phyloP scores from a whole-genome alignment of 2,888 invertebrate genomes.

The Selenia dentaria region DNA sequence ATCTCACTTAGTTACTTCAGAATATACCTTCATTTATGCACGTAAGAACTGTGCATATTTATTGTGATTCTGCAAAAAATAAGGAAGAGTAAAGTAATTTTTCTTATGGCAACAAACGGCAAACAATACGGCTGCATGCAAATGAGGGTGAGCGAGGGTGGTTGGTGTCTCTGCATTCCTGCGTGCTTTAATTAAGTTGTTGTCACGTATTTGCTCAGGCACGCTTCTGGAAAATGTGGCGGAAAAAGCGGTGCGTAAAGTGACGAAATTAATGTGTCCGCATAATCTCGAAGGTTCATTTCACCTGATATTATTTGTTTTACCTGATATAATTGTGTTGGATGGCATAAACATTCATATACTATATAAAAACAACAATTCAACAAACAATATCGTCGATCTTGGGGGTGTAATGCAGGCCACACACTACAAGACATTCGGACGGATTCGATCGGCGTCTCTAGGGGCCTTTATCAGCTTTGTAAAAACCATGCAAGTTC shows the following conservation, averaged over 20 bases:
- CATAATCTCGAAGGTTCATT: too few relatives aligned
- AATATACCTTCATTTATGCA: neutral
- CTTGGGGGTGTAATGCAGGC: too few relatives aligned
- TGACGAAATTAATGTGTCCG: too few relatives aligned
- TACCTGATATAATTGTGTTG: too few relatives aligned
- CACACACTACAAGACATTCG: too few relatives aligned
- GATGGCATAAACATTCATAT: too few relatives aligned
- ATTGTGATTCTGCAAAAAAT: conserved; percentile 40
- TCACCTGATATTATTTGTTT: too few relatives aligned
- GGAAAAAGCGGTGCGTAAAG: neutral
- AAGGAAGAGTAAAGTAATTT: conserved; percentile 38
- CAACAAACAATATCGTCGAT: too few relatives aligned
- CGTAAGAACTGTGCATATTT: neutral
- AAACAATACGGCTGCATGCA: conserved; percentile 13
- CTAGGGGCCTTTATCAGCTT: too few relatives aligned
- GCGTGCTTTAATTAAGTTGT: conserved; percentile 19
- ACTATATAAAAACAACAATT: too few relatives aligned
- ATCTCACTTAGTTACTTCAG: neutral
- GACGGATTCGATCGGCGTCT: too few relatives aligned
- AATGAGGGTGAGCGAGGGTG: conserved; percentile 44
- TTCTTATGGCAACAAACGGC: conserved; percentile 81
- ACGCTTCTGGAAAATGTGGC: neutral
- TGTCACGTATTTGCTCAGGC: conserved; percentile 12
- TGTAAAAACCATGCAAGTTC: too few relatives aligned
- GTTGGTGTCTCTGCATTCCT: conserved; percentile 12